Conservation (phyloP, 2,113 vertebrate genomes). For the Balaeniceps rex region DNA sequence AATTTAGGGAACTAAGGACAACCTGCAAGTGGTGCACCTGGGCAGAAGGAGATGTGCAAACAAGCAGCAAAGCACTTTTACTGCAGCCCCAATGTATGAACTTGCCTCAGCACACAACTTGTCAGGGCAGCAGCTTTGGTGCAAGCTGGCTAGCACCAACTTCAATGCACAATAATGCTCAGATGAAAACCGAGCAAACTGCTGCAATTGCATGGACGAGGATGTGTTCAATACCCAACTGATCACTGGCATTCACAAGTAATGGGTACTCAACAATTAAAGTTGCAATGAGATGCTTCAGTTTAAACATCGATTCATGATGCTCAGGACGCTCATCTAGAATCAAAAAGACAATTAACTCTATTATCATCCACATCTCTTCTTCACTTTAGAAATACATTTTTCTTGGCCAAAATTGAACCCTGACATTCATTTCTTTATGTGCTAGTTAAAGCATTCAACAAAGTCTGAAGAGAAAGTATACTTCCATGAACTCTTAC, state of each 20-base stretch:
- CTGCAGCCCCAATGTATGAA: neutral
- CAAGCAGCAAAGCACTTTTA: neutral
- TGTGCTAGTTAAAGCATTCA: neutral
- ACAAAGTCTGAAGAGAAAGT: neutral
- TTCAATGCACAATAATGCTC: neutral
- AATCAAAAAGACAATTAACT: neutral
- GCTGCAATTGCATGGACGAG: neutral
- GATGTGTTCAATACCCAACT: neutral
- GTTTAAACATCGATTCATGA: neutral
- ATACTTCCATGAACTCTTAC: neutral
- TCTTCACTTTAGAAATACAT: neutral
- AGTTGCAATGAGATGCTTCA: neutral
- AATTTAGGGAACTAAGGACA: neutral
- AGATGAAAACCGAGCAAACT: neutral
- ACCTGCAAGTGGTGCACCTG: neutral
- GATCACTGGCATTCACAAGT: neutral
- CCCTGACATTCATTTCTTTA: neutral
- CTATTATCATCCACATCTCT: neutral
- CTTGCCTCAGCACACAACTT: neutral
- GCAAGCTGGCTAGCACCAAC: neutral
- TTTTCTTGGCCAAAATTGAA: neutral
- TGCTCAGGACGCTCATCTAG: neutral
- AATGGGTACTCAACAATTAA: neutral
- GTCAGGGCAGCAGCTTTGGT: neutral
- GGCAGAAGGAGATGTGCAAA: neutral